A percentile compares a stretch with the other conserved stretches of the same genome.
Conservation (phyloP, 2,797 vertebrate genomes). For the Champsocephalus esox region DNA sequence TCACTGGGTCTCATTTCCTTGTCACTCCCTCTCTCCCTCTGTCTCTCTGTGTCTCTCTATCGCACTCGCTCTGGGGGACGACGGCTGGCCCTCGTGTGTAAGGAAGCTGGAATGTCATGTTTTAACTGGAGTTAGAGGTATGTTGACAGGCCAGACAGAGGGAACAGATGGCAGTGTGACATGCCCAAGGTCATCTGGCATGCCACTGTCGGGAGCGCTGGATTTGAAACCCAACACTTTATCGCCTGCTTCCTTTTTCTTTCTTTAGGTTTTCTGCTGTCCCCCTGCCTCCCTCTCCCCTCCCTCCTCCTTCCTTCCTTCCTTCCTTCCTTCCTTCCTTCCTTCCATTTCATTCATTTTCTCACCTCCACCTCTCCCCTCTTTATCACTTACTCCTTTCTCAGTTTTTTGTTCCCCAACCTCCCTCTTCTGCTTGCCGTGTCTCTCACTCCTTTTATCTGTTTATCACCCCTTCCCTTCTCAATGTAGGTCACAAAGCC, state of each 20-base stretch:
- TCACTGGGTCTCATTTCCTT: conserved; percentile 37
- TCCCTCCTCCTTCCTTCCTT: too few relatives aligned
- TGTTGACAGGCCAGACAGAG: conserved; percentile 85
- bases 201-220: conserved; percentile 76
- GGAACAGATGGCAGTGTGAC: conserved; percentile 87
- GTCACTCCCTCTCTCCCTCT: conserved; percentile 25
- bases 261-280: conserved; percentile 49
- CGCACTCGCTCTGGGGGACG: conserved; percentile 59
- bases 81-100: conserved; percentile 76
- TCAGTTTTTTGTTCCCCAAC: conserved; percentile 33
- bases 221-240: conserved; percentile 83
- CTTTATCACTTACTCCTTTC: conserved; percentile 45
- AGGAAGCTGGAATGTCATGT: conserved; percentile 82
- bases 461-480: conserved; percentile 62
- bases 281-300: neutral
- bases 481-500: conserved; percentile 82
- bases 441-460: conserved; percentile 43
- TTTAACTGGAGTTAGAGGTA: conserved; percentile 83
- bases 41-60: conserved; percentile 43
- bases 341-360: conserved; percentile 32
- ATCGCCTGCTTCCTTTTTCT: conserved; percentile 51
- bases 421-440: conserved; percentile 34
- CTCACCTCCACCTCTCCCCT: conserved; percentile 39
- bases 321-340: neutral
- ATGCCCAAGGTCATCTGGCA: conserved; percentile 88